Percentiles rank a stretch among this genome's conserved stretches.
These are phyloP conservation scores for Andrena flavipes DNA, from an alignment of 2,888 invertebrate species.

Conservation along the genomic window DNA sequence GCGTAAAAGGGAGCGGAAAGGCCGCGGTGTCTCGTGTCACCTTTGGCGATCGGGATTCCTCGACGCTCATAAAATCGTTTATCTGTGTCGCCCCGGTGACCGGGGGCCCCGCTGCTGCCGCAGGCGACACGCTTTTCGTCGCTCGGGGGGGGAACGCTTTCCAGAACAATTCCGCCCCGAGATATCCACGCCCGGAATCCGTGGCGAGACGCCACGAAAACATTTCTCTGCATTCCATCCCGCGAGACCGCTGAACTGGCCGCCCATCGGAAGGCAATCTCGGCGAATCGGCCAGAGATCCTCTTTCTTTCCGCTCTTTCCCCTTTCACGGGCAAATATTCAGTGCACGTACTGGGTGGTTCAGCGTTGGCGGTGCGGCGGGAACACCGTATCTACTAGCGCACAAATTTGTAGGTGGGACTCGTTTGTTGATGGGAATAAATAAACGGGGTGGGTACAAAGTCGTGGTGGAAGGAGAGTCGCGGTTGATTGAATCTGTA, in stretches of 20 bases:
- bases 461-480: no score
- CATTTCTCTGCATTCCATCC: conserved; percentile 20
- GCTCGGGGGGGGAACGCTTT: neutral
- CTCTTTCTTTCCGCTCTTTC: conserved; percentile 3
- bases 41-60: conserved; percentile 56
- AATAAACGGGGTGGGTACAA: no score
- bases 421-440: no score
- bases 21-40: conserved; percentile 4
- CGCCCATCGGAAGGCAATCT: conserved; percentile 5
- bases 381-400: no score
- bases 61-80: conserved; percentile 74
- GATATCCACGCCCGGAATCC: conserved; percentile 5
- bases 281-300: conserved; percentile 23
- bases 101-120: neutral
- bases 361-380: no score
- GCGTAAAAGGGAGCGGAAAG: conserved; percentile 35
- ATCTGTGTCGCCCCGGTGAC: conserved; percentile 55
- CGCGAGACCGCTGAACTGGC: neutral
- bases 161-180: conserved; percentile 9
- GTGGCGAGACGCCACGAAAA: neutral
- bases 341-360: neutral
- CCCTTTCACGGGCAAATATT: conserved; percentile 12
- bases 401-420: no score
- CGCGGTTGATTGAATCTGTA: no score
- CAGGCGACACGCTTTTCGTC: conserved; percentile 17